phyloP scores from a whole-genome alignment of 2,888 invertebrate species.

The Oithona nana region DNA sequence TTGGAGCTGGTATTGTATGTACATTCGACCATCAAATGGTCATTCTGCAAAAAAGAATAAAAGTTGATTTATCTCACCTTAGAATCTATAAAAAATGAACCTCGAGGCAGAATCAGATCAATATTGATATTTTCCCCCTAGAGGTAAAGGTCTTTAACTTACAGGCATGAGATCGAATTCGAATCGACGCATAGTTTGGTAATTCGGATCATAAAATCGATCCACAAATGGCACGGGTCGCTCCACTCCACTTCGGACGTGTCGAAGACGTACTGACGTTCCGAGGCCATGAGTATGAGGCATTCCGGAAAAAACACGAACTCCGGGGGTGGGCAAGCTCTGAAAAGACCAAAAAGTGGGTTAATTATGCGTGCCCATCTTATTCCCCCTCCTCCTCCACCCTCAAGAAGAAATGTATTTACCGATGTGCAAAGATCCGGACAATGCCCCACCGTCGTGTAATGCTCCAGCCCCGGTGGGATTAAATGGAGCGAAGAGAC shows the following conservation, averaged over 20 bases:
- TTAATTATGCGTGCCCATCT: neutral
- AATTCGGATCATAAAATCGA: constrained; percentile 55
- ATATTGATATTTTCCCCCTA: neutral
- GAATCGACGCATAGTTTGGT: constrained; percentile 58
- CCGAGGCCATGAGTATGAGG: constrained; percentile 49
- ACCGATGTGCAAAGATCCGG: constrained; percentile 11
- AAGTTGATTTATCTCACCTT: too few relatives aligned
- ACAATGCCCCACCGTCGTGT: constrained; percentile 25
- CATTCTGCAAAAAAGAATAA: constrained; percentile 35
- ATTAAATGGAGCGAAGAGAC: constrained; percentile 61
- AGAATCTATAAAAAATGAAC: constrained; percentile 8
- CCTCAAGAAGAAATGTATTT: too few relatives aligned
- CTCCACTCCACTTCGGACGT: constrained; percentile 54
- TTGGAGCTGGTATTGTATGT: constrained; percentile 51
- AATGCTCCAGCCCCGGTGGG: constrained; percentile 55
- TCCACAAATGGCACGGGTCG: constrained; percentile 30
- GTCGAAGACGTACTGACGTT: constrained; percentile 50
- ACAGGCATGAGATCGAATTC: constrained; percentile 32
- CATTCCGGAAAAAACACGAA: constrained; percentile 59
- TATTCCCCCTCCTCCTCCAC: too few relatives aligned
- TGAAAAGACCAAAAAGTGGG: neutral
- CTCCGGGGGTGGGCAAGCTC: constrained; percentile 44
- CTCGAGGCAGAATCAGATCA: neutral
- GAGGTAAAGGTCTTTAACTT: neutral
- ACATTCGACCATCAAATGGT: constrained; percentile 64